These are phyloP conservation scores for Poecilobothrus nobilitatus DNA, from an alignment of 2,888 invertebrate genomes.

Conservation along the genomic window DNA sequence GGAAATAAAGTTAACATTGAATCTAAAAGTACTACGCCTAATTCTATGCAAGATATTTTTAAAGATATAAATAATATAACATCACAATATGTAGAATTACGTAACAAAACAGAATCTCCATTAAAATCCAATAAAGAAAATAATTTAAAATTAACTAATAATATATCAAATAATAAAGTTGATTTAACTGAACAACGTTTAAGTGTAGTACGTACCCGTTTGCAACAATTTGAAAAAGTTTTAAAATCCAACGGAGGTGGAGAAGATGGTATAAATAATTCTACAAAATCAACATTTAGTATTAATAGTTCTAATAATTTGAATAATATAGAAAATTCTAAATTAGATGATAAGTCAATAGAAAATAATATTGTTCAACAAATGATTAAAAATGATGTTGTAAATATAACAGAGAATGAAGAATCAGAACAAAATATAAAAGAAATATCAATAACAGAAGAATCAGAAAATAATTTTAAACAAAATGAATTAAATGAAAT, in stretches of 20 bases:
- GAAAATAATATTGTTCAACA: neutral
- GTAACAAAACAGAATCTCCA: conserved; percentile 18
- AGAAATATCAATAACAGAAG: neutral
- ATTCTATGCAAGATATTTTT: conserved; percentile 11
- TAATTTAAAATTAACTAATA: neutral
- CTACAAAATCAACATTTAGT: conserved; percentile 12
- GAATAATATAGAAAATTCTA: conserved; percentile 12
- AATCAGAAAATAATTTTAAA: neutral
- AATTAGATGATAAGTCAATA: neutral
- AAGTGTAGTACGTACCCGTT: conserved; percentile 34
- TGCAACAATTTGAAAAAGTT: conserved; percentile 36
- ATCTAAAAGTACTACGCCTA: conserved; percentile 20
- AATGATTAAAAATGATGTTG: conserved; percentile 8
- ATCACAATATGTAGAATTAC: conserved; percentile 20
- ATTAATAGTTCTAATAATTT: conserved; percentile 18
- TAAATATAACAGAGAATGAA: conserved; percentile 20
- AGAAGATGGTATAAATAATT: neutral
- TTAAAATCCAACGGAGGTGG: too few species aligned
- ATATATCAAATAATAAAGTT: neutral
- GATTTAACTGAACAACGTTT: conserved; percentile 23
- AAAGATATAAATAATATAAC: conserved; percentile 15
- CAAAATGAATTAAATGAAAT: conserved; percentile 14
- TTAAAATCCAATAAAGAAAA: conserved; percentile 5
- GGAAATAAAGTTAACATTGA: conserved; percentile 21
- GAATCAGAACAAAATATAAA: conserved; percentile 19